Evolutionary conservation across 2,797 vertebrate genomes (phyloP), one percentile per base, ranked within the genome.

Genomic region (Mus spretus): DNA sequence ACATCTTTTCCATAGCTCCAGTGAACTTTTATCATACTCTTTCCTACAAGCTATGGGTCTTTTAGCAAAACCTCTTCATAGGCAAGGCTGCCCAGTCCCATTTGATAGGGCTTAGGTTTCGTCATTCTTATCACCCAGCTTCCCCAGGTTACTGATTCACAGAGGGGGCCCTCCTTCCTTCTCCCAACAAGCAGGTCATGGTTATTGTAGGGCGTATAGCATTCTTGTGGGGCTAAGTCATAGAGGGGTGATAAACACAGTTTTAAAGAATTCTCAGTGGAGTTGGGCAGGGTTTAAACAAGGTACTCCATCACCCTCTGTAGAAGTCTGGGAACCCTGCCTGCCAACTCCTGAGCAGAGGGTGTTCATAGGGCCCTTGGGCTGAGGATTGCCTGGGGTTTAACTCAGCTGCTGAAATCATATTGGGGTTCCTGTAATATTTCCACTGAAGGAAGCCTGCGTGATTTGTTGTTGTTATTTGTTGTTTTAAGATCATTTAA

Each of bases 241-340:
- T 44, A 34, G 55, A 85, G 40, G 8, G 19, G 31, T 31, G 34
- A 77, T 28, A 77, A 93, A 59, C 37, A 77, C 13, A 40, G 15
- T 47, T 89, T 90, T 77, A 92, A 93, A 82, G 53, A 40, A 47
- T 93, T 95, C 61, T 90, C 12, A 85, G 67, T 55, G 28, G 31
- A 17, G 7, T 17, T 5, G n/a, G 6, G 24, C 37, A 20, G 5
- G 3, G 11, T 24, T 77, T 40, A 14, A 9, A 40, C 53, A 86
- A 61, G 17, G 2, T 55, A 40, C 4, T 6, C 31, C 22, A 20
- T 22, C 12, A 19, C 13, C 26, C 13, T 31, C 34, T 24, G 1
- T 63, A 14, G 61, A 92, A 59, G 19, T 59, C 15, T 13, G 53
- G 24, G 47, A 93, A 70, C 37, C 19, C 44, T 12, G 70, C 26